Evolutionary conservation across 37 sponge, comb jelly and placozoan genomes (phyloP).

Genomic region (Tethya wilhelma): DNA sequence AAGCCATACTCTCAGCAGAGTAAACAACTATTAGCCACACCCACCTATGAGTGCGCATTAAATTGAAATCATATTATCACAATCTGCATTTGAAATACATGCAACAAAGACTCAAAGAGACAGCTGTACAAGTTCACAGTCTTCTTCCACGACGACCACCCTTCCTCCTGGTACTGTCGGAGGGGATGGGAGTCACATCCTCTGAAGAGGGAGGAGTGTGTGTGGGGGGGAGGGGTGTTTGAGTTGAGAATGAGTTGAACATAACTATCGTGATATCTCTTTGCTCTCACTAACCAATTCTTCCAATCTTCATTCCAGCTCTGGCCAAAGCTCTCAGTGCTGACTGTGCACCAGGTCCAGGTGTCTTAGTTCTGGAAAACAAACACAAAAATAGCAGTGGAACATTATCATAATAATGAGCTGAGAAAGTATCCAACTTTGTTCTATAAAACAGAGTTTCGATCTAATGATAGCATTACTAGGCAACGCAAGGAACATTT

Average conservation of each 20-base stretch:
- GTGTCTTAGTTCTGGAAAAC: conserved; percentile 91
- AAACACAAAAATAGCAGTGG: not conserved
- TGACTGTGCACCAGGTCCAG: conserved; percentile 99
- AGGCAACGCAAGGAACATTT: too few relatives aligned
- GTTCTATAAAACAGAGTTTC: not conserved
- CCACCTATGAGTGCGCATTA: too few relatives aligned
- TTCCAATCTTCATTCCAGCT: conserved; percentile 98
- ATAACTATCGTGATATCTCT: not conserved
- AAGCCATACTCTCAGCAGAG: too few relatives aligned
- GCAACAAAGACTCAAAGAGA: too few relatives aligned
- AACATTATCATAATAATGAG: not conserved
- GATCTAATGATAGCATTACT: too few relatives aligned
- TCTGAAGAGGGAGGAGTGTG: conserved; percentile 50
- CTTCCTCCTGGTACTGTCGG: conserved; percentile 97
- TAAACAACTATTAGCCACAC: too few relatives aligned
- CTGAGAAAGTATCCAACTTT: not conserved
- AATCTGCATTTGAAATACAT: too few relatives aligned
- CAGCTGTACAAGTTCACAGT: too few relatives aligned
- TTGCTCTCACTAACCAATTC: conserved; percentile 72
- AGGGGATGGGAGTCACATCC: conserved; percentile 99
- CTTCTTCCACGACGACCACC: conserved; percentile 97
- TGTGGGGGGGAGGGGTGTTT: not conserved
- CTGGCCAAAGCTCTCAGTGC: conserved; percentile 97
- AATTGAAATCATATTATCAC: too few relatives aligned
- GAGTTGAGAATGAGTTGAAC: not conserved